phyloP scores from a whole-genome alignment of 1,140 invertebrate species.

The Triops cancriformis region DNA sequence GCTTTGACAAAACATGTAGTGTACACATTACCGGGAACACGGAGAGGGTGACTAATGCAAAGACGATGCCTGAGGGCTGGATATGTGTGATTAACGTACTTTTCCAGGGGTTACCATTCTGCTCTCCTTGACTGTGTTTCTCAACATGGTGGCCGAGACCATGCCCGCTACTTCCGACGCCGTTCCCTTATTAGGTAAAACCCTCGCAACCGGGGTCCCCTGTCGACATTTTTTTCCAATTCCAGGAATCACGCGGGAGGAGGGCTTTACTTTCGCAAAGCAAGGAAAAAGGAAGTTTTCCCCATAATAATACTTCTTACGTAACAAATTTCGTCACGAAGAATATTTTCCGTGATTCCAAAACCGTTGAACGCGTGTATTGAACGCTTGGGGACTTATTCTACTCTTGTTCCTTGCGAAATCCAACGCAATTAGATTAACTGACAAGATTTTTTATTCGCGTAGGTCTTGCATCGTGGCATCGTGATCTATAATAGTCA shows the following conservation, averaged over 20 bases:
- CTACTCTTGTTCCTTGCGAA: too few relatives aligned
- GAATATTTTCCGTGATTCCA: too few relatives aligned
- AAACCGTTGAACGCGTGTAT: too few relatives aligned
- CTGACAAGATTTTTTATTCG: not conserved
- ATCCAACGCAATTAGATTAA: not conserved
- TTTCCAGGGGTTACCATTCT: constrained; percentile 73
- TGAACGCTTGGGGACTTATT: too few relatives aligned
- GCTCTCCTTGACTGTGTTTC: constrained; percentile 79
- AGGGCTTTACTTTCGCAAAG: not conserved
- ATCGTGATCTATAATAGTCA: not conserved
- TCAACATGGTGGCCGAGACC: constrained; percentile 72
- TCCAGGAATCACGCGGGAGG: constrained; percentile 16
- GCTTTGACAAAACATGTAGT: constrained; percentile 27
- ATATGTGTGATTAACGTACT: constrained; percentile 30
- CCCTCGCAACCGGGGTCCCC: constrained; percentile 26
- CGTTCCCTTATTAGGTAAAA: constrained; percentile 70
- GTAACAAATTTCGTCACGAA: too few relatives aligned
- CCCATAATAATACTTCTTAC: not conserved
- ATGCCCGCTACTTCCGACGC: constrained; percentile 77
- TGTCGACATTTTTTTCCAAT: not conserved
- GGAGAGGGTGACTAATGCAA: constrained; percentile 18
- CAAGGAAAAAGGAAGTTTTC: not conserved
- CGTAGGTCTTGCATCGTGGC: not conserved
- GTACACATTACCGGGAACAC: constrained; percentile 30
- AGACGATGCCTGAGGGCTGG: not conserved